Base-by-base conservation (phyloP, 2,888 invertebrate species). In the Calliopum simillimum region DNA sequence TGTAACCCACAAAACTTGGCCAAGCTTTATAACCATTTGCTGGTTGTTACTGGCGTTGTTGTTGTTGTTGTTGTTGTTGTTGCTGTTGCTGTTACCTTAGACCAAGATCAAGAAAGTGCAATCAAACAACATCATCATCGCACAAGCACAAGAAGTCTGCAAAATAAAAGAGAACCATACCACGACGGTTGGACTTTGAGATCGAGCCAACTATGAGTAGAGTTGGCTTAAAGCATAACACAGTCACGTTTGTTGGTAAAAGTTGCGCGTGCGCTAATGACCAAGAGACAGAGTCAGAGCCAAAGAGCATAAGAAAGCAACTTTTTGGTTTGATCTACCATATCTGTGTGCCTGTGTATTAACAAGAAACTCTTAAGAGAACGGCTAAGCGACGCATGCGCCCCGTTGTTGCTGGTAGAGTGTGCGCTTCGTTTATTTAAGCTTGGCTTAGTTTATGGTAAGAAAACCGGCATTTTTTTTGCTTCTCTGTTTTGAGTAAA, bases 51-150 rank as follows among this genome's bases (percentile, higher is more conserved):
- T 56, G 41, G 6, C 23, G 14, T 46, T 23, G 8, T 56, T 14
- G 25, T 14, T 25, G 47, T 56, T 23, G 47, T 58, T 43, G 67
- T 49, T 67, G 67, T 58, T 46, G 33, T 47, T 55, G 43, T 55
- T n/a, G 55, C 6, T 55, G 14, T n/a, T 25, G 25, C 47, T 21
- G 49, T n/a, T 33, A 33, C 64, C 41, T 13, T 3, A 16, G 41
- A 21, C 53, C 56, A 12, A 51, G 64, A 53, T 13, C 21, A 64
- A 33, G 43, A 43, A 53, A 51, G 53, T 46, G 44, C 61, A 59
- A 16, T 19, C 33, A 59, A 43, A 33, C 33, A n/a, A n/a, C n/a
- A n/a, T n/a, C n/a, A n/a, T n/a, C n/a, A 33, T 33, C 8, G 8
- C 33, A 1, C 33, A 33, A 33, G 33, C 33, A 33, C 8, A 33